Evolutionary conservation across 64 coral and sea anemone species (phyloP).

Genomic region (Montipora foliosa): DNA sequence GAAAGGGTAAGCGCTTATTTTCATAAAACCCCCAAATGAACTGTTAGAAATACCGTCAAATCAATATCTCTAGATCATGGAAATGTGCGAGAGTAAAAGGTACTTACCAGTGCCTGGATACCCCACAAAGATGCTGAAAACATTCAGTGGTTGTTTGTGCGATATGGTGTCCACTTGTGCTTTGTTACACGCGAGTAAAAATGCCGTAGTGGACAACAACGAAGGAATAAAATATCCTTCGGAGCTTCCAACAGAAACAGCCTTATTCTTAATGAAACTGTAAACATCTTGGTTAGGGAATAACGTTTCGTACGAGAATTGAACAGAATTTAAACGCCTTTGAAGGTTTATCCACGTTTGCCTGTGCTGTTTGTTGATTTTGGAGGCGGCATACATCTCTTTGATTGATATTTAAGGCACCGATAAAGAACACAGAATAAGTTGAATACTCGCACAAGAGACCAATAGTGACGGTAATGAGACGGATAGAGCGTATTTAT

Average conservation of each 20-base stretch:
- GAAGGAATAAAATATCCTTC: slow-evolving; percentile 44
- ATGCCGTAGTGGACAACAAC: slow-evolving; percentile 15
- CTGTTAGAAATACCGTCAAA: no score
- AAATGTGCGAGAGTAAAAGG: not conserved
- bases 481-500: no score
- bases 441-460: no score
- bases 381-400: not conserved
- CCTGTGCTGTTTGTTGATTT: slow-evolving; percentile 19
- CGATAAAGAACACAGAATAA: no score
- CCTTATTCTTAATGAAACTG: slow-evolving; percentile 1
- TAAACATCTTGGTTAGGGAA: slow-evolving; percentile 15
- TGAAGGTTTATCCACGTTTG: slow-evolving; percentile 48
- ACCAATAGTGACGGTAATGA: no score
- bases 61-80: no score
- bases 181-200: slow-evolving; percentile 9
- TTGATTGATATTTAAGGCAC: not conserved
- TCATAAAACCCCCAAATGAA: no score
- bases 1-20: no score
- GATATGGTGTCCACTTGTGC: not conserved
- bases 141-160: slow-evolving; percentile 36
- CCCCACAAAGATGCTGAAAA: slow-evolving; percentile 26
- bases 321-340: not conserved
- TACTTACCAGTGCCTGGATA: slow-evolving; percentile 50
- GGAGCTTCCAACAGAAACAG: slow-evolving; percentile 3
- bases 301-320: not conserved